A percentile compares a stretch with the other conserved stretches of the same genome.
phyloP scores from a whole-genome alignment of 2,888 invertebrate species.

The Habroteleia sp. region DNA sequence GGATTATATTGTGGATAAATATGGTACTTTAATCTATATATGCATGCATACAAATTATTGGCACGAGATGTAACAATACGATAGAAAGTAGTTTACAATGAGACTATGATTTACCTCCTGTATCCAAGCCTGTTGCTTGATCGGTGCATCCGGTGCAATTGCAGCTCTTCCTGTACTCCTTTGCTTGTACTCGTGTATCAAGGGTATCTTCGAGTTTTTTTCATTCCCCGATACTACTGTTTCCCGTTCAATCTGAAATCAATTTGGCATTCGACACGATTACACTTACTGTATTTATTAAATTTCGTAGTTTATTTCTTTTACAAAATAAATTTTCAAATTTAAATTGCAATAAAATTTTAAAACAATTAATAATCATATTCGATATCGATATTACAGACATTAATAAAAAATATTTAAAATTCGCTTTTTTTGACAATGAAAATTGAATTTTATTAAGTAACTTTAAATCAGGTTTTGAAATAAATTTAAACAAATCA shows the following conservation, averaged over 20 bases:
- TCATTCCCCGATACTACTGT: constrained; percentile 88
- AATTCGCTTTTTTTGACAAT: no score
- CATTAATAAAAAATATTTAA: no score
- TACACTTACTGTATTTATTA: no score
- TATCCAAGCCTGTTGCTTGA: constrained; percentile 88
- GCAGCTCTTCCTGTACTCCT: constrained; percentile 82
- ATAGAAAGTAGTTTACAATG: constrained; percentile 54
- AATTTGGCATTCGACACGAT: constrained; percentile 41
- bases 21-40: constrained; percentile 9
- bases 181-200: constrained; percentile 88
- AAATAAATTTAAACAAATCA: no score
- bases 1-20: background rate
- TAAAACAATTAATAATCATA: no score
- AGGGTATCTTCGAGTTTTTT: constrained; percentile 90
- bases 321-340: no score
- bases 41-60: constrained; percentile 12
- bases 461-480: no score
- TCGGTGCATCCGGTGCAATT: constrained; percentile 89
- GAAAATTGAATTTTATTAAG: no score
- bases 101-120: constrained; percentile 78
- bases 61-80: constrained; percentile 10
- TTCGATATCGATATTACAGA: no score
- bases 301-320: no score
- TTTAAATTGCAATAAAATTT: no score
- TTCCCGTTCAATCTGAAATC: constrained; percentile 88